Evolutionary conservation across 2,797 vertebrate genomes (phyloP).

Genomic region (Chaetophractus vellerosus): DNA sequence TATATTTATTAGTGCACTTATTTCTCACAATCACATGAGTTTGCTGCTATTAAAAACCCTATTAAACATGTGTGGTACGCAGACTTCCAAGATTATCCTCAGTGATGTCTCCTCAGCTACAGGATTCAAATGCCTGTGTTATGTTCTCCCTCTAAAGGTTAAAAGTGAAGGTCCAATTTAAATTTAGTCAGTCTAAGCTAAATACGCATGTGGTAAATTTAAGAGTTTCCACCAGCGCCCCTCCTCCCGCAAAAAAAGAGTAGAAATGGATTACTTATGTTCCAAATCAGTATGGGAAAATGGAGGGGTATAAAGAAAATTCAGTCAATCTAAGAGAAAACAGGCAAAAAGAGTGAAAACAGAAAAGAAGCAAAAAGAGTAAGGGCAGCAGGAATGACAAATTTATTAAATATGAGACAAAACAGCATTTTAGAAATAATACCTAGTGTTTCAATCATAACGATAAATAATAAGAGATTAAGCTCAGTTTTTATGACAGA

Average conservation of each 20-base stretch:
- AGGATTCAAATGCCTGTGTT: not conserved
- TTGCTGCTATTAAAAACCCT: not conserved
- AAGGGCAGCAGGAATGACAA: not conserved
- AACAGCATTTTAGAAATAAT: not conserved
- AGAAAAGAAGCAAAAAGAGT: not conserved
- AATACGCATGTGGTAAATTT: not conserved
- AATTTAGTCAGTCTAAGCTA: not conserved
- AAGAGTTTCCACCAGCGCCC: not conserved
- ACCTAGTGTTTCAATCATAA: not conserved
- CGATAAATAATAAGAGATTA: not conserved
- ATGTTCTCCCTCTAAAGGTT: not conserved
- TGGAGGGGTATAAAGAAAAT: not conserved
- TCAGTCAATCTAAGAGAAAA: not conserved
- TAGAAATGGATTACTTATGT: not conserved
- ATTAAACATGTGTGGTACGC: not conserved
- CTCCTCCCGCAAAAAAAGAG: not conserved
- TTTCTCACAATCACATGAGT: not conserved
- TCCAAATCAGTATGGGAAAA: not conserved
- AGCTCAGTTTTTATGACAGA: not conserved
- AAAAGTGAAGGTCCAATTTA: not conserved
- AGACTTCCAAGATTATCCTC: not conserved
- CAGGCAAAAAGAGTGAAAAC: not conserved
- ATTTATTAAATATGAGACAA: not conserved
- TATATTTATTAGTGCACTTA: not conserved
- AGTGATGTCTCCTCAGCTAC: not conserved